These are phyloP conservation scores for Vultur gryphus DNA, from an alignment of 2,797 vertebrate species.

Conservation along the genomic window DNA sequence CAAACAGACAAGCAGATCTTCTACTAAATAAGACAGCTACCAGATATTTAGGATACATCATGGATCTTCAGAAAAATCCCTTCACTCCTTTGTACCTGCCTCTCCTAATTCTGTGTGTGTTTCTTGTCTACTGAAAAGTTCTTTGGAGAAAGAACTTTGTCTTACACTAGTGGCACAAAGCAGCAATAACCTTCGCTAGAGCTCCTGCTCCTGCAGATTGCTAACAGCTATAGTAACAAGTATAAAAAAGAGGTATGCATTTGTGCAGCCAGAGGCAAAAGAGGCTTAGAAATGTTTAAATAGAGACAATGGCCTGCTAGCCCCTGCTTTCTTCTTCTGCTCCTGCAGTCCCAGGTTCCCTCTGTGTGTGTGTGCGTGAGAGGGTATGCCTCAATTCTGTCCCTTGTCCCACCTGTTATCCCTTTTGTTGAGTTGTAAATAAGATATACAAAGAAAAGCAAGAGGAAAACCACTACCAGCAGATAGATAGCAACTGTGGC, in stretches of 20 bases:
- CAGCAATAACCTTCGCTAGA: neutral
- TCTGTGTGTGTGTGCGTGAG: neutral
- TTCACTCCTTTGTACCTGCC: neutral
- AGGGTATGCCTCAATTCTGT: neutral
- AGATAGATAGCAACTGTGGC: neutral
- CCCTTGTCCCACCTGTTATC: neutral
- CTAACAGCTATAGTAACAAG: neutral
- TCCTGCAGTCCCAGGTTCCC: neutral
- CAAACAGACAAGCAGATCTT: neutral
- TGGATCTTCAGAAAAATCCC: neutral
- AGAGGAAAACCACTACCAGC: neutral
- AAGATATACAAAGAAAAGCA: neutral
- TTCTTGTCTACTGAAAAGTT: neutral
- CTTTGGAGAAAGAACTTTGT: neutral
- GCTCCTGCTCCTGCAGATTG: neutral
- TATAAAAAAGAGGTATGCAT: neutral
- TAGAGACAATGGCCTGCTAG: neutral
- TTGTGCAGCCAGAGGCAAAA: neutral
- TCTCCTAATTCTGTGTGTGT: neutral
- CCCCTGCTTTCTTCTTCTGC: neutral
- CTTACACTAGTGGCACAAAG: neutral
- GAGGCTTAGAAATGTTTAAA: neutral
- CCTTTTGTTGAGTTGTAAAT: neutral
- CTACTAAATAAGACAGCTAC: neutral
- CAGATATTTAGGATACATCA: neutral